These are phyloP conservation scores for Leucania comma DNA, from an alignment of 2,888 invertebrate species.

Conservation along the genomic window DNA sequence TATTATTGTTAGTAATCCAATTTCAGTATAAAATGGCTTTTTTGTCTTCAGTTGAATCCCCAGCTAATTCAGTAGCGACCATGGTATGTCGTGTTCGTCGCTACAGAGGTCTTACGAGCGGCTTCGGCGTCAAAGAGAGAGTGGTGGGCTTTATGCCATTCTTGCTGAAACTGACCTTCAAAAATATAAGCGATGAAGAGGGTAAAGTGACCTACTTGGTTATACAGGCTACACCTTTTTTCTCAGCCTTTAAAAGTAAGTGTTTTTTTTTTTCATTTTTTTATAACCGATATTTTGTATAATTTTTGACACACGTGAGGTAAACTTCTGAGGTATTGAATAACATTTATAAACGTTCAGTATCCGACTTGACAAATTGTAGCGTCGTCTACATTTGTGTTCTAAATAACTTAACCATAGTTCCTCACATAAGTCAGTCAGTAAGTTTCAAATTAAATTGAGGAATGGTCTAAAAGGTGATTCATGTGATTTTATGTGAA, in stretches of 20 bases:
- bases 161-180: slow-evolving; percentile 93
- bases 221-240: slow-evolving; percentile 93
- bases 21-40: slow-evolving; percentile 24
- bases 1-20: not conserved
- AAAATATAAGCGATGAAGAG: slow-evolving; percentile 90
- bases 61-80: slow-evolving; percentile 66
- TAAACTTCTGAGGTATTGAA: slow-evolving; percentile 1
- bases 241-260: slow-evolving; percentile 95
- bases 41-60: slow-evolving; percentile 60
- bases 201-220: slow-evolving; percentile 91
- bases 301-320: not conserved
- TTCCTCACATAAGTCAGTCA: not conserved
- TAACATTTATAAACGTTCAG: not conserved
- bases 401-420: not conserved
- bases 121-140: slow-evolving; percentile 92
- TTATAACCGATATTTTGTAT: not conserved
- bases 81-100: slow-evolving; percentile 91
- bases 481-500: not conserved
- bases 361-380: not conserved
- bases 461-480: not conserved
- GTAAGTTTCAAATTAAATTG: not conserved
- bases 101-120: slow-evolving; percentile 91
- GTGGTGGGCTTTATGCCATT: slow-evolving; percentile 93
- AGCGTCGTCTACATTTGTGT: not conserved
- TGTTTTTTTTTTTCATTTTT: slow-evolving; percentile 31